Percentiles rank a stretch among this genome's conserved stretches.
Conservation (phyloP, 2,797 vertebrate species). For the Artibeus lituratus region DNA sequence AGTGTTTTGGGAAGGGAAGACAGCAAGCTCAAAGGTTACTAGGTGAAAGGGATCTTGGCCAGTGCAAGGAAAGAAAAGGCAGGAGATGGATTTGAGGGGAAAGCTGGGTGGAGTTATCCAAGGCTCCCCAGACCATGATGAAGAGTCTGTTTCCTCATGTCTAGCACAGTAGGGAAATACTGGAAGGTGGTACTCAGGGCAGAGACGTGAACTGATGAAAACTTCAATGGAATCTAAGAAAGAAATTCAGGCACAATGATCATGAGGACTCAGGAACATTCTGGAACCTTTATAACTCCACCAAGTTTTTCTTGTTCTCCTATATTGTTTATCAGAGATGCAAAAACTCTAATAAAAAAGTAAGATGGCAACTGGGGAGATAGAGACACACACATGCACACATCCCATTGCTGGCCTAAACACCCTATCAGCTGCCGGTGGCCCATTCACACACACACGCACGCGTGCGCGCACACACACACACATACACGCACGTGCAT, state of each 20-base stretch:
- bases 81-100: not conserved
- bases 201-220: not conserved
- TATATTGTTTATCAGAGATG: not conserved
- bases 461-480: fast-evolving
- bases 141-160: not conserved
- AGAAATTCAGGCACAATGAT: not conserved
- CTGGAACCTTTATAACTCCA: not conserved
- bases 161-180: not conserved
- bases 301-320: not conserved
- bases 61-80: not conserved
- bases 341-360: not conserved
- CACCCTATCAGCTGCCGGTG: not conserved
- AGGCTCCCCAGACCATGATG: not conserved
- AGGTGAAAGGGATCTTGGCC: not conserved
- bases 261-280: not conserved
- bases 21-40: not conserved
- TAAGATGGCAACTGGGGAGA: not conserved
- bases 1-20: not conserved
- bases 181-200: not conserved
- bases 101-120: not conserved
- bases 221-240: not conserved
- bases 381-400: not conserved
- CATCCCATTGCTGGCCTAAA: not conserved
- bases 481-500: fast-evolving
- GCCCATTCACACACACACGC: fast-evolving